A percentile compares a stretch with the other conserved stretches of the same genome.
Conservation (phyloP, 2,888 invertebrate species). For the Eupithecia dodoneata region DNA sequence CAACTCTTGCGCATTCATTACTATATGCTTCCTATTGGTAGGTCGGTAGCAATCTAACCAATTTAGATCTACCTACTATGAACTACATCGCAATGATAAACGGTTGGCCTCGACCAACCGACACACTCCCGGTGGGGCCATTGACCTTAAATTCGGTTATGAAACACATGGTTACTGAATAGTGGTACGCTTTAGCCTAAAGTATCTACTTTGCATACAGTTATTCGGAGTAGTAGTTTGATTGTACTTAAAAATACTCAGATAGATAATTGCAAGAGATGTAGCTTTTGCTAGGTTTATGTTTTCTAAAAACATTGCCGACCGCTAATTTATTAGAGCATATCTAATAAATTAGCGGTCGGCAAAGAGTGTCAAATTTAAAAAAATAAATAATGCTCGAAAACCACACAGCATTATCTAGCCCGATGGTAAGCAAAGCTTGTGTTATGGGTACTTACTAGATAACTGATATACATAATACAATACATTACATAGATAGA, state of each 20-base stretch:
- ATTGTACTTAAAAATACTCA: not conserved
- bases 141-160: conserved; percentile 77
- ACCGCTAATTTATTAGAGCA: no score
- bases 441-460: no score
- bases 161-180: conserved; percentile 51
- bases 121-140: conserved; percentile 76
- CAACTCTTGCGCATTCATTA: conserved; percentile 1
- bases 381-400: no score
- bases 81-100: conserved; percentile 67
- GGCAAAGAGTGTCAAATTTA: no score
- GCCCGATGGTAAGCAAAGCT: no score
- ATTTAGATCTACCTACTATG: conserved; percentile 25
- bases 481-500: no score
- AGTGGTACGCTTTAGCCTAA: not conserved
- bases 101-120: conserved; percentile 80
- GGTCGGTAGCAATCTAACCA: conserved; percentile 12
- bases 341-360: no score
- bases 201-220: not conserved
- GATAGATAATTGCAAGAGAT: not conserved
- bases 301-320: not conserved
- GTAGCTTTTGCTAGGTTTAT: not conserved
- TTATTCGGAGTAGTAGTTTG: not conserved
- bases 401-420: no score
- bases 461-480: no score
- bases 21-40: not conserved